Base-by-base conservation (phyloP, 2,888 invertebrate species). In the Catotricha subobsoleta region DNA sequence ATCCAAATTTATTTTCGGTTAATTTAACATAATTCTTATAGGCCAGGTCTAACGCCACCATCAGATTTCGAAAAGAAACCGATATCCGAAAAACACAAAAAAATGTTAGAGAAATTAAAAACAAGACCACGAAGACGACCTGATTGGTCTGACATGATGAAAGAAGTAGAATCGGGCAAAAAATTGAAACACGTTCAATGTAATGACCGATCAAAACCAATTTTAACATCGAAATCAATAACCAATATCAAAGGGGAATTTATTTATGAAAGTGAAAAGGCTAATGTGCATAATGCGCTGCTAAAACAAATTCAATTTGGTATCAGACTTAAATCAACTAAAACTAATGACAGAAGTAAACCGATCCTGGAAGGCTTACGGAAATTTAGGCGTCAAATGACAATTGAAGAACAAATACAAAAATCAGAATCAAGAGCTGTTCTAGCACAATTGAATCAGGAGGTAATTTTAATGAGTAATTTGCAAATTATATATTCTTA, bases 121-220 rank as follows among this genome's bases (percentile, higher is more conserved):
- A 65, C 78, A 49, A 68, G 84, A 49, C 84, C 87, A 1, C 69
- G 86, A 48, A 76, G 70, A 54, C 72, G 87, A 48, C 88, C 88
- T 0, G 88, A 88, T 57, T 88, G 87, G 87, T 80, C 75, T 13
- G 75, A 78, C 51, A 80, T 88, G 78, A 81, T 88, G 77, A 86
- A 87, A 59, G 88, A 88, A 59, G 81, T 88, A n/a, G 86, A 87
- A 56, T 66, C 72, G 47, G 83, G 84, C 38, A 76, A 60, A 52
- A 80, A 78, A 55, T 64, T 88, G 47, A 78, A 75, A 53, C 80
- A 87, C 54, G 84, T 88, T 37, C 72, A 78, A 51, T 84, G 84
- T 60, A 87, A 88, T 60, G 88, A 88, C 58, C 73, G 74, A 56
- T 74, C 74, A 48, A 69, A 67, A 48, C 74, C 74, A 27, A 69